Percentiles rank a stretch among this genome's conserved stretches.
Conservation (phyloP, 2,113 vertebrate species). For the Gavia stellata region DNA sequence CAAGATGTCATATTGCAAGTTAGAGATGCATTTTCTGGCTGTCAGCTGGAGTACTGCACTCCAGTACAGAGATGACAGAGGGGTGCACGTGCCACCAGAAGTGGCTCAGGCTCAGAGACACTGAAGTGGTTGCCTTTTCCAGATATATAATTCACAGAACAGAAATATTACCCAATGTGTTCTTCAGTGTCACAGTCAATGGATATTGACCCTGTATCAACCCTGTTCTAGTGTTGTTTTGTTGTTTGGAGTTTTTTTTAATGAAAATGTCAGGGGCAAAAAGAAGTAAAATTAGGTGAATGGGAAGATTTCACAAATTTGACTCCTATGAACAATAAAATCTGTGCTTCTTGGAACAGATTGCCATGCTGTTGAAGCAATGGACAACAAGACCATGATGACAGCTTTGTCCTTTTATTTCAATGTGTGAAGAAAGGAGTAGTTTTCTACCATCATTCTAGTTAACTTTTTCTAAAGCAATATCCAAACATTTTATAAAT, state of each 20-base stretch:
- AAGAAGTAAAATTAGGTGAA: not conserved
- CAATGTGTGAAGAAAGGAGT: not conserved
- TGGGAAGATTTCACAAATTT: not conserved
- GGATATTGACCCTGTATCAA: not conserved
- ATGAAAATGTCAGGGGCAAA: not conserved
- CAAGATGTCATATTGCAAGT: not conserved
- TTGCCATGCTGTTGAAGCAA: not conserved
- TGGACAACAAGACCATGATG: not conserved
- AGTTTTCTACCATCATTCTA: not conserved
- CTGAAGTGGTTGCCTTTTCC: not conserved
- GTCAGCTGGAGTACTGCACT: not conserved
- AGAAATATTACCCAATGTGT: not conserved
- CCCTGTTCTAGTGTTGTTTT: not conserved
- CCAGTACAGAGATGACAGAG: not conserved
- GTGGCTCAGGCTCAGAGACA: not conserved
- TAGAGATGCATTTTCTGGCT: not conserved
- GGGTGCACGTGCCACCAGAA: accelerated
- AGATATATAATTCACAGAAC: not conserved
- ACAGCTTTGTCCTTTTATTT: not conserved
- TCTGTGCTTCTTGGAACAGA: not conserved
- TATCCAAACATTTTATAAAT: not conserved
- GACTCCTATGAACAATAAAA: not conserved
- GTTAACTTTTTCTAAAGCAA: not conserved
- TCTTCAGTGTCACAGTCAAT: not conserved
- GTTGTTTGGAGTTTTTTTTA: not conserved